Conservation (phyloP, 2,888 invertebrate genomes). For the Lasioglossum zephyrum region DNA sequence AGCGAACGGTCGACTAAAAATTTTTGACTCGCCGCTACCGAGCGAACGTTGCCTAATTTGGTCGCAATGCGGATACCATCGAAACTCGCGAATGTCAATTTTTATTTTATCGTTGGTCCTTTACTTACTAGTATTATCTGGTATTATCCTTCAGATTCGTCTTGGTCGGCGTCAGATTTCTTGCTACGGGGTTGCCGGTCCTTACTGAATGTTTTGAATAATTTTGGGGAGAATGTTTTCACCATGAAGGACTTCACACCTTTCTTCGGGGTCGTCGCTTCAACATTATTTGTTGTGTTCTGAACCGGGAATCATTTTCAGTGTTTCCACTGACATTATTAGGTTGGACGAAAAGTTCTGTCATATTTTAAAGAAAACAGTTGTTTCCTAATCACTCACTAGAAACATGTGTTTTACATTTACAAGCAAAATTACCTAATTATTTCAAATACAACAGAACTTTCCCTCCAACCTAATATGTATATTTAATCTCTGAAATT, state of each 20-base stretch:
- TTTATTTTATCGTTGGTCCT: not conserved
- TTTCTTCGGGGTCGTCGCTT: not conserved
- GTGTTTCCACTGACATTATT: not conserved
- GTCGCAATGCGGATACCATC: slow-evolving; percentile 26
- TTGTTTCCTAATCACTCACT: too few species aligned
- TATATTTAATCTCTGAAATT: not conserved
- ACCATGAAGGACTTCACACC: not conserved
- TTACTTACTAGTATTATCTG: not conserved
- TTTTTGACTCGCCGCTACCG: slow-evolving; percentile 35
- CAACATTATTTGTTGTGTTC: not conserved
- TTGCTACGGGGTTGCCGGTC: not conserved
- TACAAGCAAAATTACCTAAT: too few species aligned
- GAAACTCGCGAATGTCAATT: slow-evolving; percentile 27
- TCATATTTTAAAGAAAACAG: too few species aligned
- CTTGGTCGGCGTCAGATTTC: not conserved
- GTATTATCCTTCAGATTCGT: not conserved
- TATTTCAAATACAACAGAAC: too few species aligned
- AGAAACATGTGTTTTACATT: too few species aligned
- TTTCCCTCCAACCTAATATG: too few species aligned
- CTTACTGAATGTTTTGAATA: not conserved
- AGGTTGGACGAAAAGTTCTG: too few species aligned
- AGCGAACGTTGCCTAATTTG: slow-evolving; percentile 17
- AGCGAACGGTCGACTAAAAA: slow-evolving; percentile 42
- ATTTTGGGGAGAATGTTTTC: not conserved
- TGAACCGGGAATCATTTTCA: not conserved